Percentiles rank a stretch among this genome's conserved stretches.
Evolutionary conservation across 64 coral and sea anemone genomes (phyloP).

Genomic region (Hydrozoanthus tunicans): DNA sequence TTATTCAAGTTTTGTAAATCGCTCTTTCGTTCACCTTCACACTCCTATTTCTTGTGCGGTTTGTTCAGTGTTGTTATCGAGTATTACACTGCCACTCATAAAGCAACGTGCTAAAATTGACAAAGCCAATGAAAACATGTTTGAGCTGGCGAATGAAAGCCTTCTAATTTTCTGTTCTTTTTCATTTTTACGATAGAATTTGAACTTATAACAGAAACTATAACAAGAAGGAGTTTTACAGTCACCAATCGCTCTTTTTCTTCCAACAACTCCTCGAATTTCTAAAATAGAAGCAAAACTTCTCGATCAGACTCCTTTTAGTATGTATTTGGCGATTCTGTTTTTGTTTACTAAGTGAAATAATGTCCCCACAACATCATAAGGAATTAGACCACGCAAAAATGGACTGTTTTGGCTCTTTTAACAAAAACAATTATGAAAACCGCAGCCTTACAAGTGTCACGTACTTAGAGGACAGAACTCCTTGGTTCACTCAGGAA

Average conservation of each 20-base stretch:
- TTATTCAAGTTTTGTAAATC: background rate
- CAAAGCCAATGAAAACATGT: slow-evolving; percentile 55
- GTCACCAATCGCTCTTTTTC: background rate
- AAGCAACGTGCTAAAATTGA: slow-evolving; percentile 35
- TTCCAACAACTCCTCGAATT: too few species aligned
- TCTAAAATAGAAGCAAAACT: background rate
- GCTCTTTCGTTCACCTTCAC: background rate
- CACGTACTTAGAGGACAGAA: background rate
- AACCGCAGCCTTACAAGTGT: background rate
- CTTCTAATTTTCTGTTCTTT: background rate
- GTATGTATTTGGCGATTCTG: background rate
- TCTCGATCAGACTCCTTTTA: background rate
- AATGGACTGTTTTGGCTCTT: background rate
- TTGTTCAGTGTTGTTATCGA: background rate
- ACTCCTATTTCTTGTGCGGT: background rate
- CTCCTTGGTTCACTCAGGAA: slow-evolving; percentile 7
- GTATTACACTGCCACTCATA: slow-evolving; percentile 20
- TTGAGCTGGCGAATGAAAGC: slow-evolving; percentile 1
- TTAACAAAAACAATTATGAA: slow-evolving; percentile 1
- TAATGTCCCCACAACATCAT: background rate
- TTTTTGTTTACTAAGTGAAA: slow-evolving; percentile 31
- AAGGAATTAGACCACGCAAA: slow-evolving; percentile 12
- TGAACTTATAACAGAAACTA: background rate
- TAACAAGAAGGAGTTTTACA: background rate
- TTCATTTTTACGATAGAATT: background rate